Evolutionary conservation across 2,888 invertebrate genomes (phyloP).

Genomic region (Thecophora atra): DNA sequence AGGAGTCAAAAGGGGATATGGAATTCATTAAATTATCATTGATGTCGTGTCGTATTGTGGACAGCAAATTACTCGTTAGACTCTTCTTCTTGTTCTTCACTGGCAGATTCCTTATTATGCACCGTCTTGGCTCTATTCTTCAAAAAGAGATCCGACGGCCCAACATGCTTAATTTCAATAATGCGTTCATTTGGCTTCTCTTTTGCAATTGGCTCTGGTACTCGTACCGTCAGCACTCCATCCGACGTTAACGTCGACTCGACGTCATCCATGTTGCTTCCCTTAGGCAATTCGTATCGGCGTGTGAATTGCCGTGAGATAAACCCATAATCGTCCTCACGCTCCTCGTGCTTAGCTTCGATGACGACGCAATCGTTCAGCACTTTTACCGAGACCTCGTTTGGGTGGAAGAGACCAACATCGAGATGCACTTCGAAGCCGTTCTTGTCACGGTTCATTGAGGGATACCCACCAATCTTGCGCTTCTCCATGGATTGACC

Average conservation of each 20-base stretch:
- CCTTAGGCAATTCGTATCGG: conserved; percentile 73
- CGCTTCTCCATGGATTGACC: conserved; percentile 51
- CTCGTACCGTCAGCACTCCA: conserved; percentile 79
- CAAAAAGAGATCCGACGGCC: conserved; percentile 56
- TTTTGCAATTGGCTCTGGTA: conserved; percentile 67
- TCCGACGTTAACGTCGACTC: conserved; percentile 81
- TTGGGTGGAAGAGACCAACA: conserved; percentile 76
- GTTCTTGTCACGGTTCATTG: conserved; percentile 65
- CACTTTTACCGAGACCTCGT: conserved; percentile 76
- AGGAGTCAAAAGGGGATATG: too few species aligned
- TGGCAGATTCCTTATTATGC: not conserved
- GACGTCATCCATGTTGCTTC: conserved; percentile 75
- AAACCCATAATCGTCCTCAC: conserved; percentile 76
- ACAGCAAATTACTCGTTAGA: not conserved
- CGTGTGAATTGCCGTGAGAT: conserved; percentile 83
- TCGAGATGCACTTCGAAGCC: conserved; percentile 76
- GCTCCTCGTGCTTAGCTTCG: conserved; percentile 78
- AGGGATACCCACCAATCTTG: conserved; percentile 45
- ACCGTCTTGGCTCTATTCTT: conserved; percentile 42
- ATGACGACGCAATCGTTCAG: conserved; percentile 71
- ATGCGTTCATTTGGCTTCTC: conserved; percentile 50
- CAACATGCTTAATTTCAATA: conserved; percentile 56
- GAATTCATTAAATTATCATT: too few species aligned
- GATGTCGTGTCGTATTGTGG: too few species aligned
- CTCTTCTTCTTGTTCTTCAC: not conserved